These are phyloP conservation scores for Zoanthus sansibaricus DNA, from an alignment of 92 coral and sea anemone genomes.

Conservation along the genomic window DNA sequence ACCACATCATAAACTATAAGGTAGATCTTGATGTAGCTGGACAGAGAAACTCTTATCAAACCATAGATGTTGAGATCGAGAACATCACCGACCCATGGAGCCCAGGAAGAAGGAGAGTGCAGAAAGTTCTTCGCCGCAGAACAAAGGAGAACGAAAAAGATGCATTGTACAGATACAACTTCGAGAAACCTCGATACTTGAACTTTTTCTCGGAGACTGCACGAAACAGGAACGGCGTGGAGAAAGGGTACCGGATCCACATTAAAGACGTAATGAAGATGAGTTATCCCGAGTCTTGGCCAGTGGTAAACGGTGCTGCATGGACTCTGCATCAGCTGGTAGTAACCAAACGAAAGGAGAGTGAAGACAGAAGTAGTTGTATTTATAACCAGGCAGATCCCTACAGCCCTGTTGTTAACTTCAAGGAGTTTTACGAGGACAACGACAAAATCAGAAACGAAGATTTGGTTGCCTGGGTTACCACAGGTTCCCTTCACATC, in stretches of 20 bases:
- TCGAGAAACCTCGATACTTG: slow-evolving; percentile 72
- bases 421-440: slow-evolving; percentile 44
- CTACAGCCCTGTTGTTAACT: slow-evolving; percentile 69
- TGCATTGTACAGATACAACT: slow-evolving; percentile 72
- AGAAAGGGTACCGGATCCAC: slow-evolving; percentile 76
- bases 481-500: slow-evolving; percentile 60
- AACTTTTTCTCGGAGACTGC: slow-evolving; percentile 69
- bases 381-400: slow-evolving; percentile 79
- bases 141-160: slow-evolving; percentile 70
- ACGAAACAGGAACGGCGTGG: slow-evolving; percentile 62
- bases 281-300: slow-evolving; percentile 75
- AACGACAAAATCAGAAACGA: slow-evolving; percentile 59
- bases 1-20: slow-evolving; percentile 81
- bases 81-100: slow-evolving; percentile 65
- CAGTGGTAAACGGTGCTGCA: slow-evolving; percentile 61
- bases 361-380: slow-evolving; percentile 66
- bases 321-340: slow-evolving; percentile 77
- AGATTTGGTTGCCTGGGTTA: slow-evolving; percentile 73
- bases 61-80: slow-evolving; percentile 24
- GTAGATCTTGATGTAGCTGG: slow-evolving; percentile 48
- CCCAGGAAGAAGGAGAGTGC: slow-evolving; percentile 59
- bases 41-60: slow-evolving; percentile 28
- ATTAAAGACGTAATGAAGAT: slow-evolving; percentile 73
- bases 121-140: slow-evolving; percentile 63
- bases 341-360: slow-evolving; percentile 77